Conservation (phyloP, 2,797 vertebrate genomes). For the Eulemur mongoz region DNA sequence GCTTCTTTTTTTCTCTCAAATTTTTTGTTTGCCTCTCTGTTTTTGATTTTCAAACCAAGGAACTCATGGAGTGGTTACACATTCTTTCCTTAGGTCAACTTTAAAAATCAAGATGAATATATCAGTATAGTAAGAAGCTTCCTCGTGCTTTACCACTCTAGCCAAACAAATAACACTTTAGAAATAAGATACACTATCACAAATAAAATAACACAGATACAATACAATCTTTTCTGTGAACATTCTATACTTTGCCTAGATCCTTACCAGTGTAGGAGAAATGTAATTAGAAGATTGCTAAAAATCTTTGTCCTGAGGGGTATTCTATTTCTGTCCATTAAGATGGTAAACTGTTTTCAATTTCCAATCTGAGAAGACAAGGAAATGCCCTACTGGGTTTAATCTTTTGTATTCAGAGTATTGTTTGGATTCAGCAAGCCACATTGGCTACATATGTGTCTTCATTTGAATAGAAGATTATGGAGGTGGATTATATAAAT, state of each 20-base stretch:
- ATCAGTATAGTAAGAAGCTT: neutral
- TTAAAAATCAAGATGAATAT: neutral
- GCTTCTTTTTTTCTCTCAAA: neutral
- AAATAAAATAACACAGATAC: neutral
- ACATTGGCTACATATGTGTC: neutral
- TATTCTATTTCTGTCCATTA: neutral
- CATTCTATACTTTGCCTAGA: neutral
- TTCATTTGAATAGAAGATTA: conserved; percentile 30
- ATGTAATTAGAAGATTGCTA: neutral
- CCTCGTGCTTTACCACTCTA: neutral
- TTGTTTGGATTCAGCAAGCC: neutral
- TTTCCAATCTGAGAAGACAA: conserved; percentile 29
- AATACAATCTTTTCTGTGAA: neutral
- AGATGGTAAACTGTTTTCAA: conserved; percentile 34
- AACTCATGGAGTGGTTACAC: neutral
- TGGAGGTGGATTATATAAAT: neutral
- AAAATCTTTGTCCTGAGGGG: neutral
- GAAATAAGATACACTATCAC: neutral
- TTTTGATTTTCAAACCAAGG: neutral
- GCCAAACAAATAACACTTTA: neutral
- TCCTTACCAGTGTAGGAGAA: neutral
- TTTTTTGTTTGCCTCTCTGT: neutral
- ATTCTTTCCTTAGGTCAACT: neutral
- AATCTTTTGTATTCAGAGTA: neutral
- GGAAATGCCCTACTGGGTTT: neutral